phyloP scores from a whole-genome alignment of 2,888 invertebrate genomes.

The Lasius fuliginosus region DNA sequence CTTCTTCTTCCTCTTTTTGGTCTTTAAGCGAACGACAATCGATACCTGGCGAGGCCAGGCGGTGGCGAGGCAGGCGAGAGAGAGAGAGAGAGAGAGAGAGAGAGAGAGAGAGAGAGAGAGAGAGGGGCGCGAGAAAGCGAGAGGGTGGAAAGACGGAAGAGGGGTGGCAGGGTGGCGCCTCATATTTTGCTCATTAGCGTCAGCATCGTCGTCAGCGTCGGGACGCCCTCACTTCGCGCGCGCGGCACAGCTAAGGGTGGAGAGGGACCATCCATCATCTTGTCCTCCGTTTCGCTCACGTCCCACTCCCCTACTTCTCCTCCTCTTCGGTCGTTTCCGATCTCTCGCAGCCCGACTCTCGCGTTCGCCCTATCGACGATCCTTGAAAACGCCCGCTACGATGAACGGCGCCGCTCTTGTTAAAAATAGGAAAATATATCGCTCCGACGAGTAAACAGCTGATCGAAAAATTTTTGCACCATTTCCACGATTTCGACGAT shows the following conservation, averaged over 20 bases:
- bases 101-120: slow-evolving; percentile 30
- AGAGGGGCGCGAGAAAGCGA: slow-evolving; percentile 51
- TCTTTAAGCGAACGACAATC: slow-evolving; percentile 80
- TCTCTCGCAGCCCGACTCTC: slow-evolving; percentile 30
- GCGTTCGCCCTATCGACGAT: slow-evolving; percentile 35
- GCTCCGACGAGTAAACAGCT: neutral
- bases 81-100: slow-evolving; percentile 41
- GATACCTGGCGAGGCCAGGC: slow-evolving; percentile 78
- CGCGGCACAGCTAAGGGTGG: slow-evolving; percentile 76
- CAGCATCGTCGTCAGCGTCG: slow-evolving; percentile 85
- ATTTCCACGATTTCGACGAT: neutral
- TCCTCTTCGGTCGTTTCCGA: slow-evolving; percentile 61
- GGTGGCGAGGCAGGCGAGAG: slow-evolving; percentile 59
- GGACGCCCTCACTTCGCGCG: slow-evolving; percentile 82
- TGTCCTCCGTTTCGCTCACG: slow-evolving; percentile 81
- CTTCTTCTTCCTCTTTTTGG: slow-evolving; percentile 56
- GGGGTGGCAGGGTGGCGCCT: slow-evolving; percentile 82
- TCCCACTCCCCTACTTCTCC: slow-evolving; percentile 65
- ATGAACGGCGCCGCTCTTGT: slow-evolving; percentile 13
- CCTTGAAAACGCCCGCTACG: slow-evolving; percentile 51
- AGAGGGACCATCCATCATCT: slow-evolving; percentile 85
- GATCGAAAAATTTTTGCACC: neutral
- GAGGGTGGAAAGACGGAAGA: slow-evolving; percentile 60
- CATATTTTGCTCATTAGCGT: slow-evolving; percentile 86
- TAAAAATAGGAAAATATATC: neutral